phyloP scores from a whole-genome alignment of 2,888 invertebrate species.

The Sipha maydis region DNA sequence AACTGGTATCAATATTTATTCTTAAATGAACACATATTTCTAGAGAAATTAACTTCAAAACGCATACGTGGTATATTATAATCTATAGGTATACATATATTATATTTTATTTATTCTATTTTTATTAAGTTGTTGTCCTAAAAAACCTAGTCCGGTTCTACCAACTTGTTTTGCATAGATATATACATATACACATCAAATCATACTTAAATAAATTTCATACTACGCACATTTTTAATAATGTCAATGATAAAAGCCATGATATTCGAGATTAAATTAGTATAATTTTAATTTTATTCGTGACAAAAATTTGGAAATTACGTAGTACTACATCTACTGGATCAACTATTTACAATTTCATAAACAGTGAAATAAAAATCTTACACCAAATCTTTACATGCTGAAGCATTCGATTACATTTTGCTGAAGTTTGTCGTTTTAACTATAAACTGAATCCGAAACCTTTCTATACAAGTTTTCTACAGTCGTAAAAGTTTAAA shows the following conservation, averaged over 20 bases:
- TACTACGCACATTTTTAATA: neutral
- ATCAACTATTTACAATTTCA: too few relatives aligned
- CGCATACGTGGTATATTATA: neutral
- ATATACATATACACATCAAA: neutral
- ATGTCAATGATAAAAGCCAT: neutral
- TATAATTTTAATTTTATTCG: neutral
- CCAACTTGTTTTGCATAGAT: neutral
- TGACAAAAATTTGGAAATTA: neutral
- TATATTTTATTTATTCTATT: slow-evolving; percentile 16
- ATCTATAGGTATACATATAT: neutral
- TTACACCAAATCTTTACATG: too few relatives aligned
- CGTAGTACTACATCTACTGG: neutral
- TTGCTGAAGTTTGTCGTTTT: neutral
- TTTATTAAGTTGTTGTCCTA: slow-evolving; percentile 45
- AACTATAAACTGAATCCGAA: neutral
- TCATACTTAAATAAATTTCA: neutral
- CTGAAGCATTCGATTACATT: neutral
- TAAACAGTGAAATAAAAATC: too few relatives aligned
- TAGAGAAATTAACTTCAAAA: slow-evolving; percentile 37
- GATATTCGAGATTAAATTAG: slow-evolving; percentile 12
- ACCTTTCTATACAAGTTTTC: neutral
- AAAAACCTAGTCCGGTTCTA: slow-evolving; percentile 53
- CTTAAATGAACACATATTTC: slow-evolving; percentile 23
- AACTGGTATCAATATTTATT: neutral
- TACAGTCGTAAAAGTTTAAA: neutral